phyloP scores from a whole-genome alignment of 2,797 vertebrate species.

The Holocentrus rufus region DNA sequence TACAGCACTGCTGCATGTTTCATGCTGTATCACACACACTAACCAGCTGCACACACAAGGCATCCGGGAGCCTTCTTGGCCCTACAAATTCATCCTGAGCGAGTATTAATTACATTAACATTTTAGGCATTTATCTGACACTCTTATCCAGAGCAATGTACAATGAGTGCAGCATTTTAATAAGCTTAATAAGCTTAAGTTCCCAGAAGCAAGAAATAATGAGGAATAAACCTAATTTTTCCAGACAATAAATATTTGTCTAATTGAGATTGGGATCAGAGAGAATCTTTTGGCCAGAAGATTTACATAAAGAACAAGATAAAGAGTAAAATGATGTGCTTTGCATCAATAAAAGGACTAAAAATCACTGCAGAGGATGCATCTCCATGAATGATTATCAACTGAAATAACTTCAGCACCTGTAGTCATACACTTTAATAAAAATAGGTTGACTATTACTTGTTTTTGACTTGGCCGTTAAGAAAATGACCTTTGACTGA shows the following conservation, averaged over 20 bases:
- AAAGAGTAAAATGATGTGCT: too few relatives aligned
- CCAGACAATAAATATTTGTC: too few relatives aligned
- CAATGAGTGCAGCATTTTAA: neutral
- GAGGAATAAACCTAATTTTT: too few relatives aligned
- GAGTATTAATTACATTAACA: neutral
- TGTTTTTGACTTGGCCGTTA: neutral
- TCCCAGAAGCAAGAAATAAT: neutral
- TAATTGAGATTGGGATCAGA: too few relatives aligned
- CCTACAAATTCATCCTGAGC: neutral
- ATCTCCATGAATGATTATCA: too few relatives aligned
- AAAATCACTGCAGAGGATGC: too few relatives aligned
- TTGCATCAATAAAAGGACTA: too few relatives aligned
- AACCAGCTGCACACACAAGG: conserved; percentile 18
- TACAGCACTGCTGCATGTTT: conserved; percentile 28
- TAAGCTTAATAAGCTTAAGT: neutral
- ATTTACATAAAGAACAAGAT: too few relatives aligned
- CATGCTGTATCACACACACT: conserved; percentile 17
- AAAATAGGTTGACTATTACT: neutral
- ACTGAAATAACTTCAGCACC: neutral
- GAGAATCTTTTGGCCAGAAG: too few relatives aligned
- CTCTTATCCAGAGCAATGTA: too few relatives aligned
- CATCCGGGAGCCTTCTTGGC: neutral
- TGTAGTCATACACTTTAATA: neutral
- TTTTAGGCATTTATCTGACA: neutral
- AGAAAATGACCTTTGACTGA: neutral